These are phyloP conservation scores for Eucidaris tribuloides DNA, from an alignment of 35 echinoderm and acorn worm genomes.

Conservation along the genomic window DNA sequence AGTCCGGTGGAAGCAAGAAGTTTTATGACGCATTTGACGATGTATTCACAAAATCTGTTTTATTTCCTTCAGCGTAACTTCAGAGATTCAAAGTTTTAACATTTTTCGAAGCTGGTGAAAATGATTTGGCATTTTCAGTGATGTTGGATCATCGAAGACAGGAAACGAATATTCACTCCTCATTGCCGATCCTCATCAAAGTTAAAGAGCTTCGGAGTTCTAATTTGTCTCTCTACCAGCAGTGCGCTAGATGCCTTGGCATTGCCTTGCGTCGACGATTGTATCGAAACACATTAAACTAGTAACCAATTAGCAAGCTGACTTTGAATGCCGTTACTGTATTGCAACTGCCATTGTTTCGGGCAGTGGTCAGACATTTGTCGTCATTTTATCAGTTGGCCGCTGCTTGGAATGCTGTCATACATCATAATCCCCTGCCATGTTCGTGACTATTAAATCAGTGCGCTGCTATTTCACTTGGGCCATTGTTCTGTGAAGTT, in stretches of 20 bases:
- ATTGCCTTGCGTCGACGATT: background rate
- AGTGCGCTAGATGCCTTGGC: background rate
- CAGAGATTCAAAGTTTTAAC: background rate
- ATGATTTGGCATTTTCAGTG: background rate
- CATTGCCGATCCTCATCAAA: background rate
- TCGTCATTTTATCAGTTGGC: slow-evolving; percentile 13
- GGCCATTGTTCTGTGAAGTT: slow-evolving; percentile 25
- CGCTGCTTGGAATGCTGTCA: slow-evolving; percentile 28
- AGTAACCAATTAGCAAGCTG: slow-evolving; percentile 1
- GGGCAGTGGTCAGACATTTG: slow-evolving; percentile 18
- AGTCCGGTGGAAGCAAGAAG: background rate
- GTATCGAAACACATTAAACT: background rate
- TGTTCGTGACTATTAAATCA: slow-evolving; percentile 33
- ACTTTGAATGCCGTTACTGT: slow-evolving; percentile 31
- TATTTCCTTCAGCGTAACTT: background rate
- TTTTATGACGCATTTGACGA: background rate
- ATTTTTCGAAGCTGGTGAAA: slow-evolving; percentile 1
- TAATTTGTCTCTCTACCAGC: slow-evolving; percentile 10
- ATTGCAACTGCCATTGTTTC: background rate
- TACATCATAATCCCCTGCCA: slow-evolving; percentile 42
- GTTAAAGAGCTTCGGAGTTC: slow-evolving; percentile 1
- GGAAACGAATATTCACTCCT: background rate
- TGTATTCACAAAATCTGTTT: background rate
- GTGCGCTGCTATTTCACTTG: background rate
- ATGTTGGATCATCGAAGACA: background rate